Evolutionary conservation across 2,888 invertebrate species (phyloP).

Genomic region (Tinea semifulvella): DNA sequence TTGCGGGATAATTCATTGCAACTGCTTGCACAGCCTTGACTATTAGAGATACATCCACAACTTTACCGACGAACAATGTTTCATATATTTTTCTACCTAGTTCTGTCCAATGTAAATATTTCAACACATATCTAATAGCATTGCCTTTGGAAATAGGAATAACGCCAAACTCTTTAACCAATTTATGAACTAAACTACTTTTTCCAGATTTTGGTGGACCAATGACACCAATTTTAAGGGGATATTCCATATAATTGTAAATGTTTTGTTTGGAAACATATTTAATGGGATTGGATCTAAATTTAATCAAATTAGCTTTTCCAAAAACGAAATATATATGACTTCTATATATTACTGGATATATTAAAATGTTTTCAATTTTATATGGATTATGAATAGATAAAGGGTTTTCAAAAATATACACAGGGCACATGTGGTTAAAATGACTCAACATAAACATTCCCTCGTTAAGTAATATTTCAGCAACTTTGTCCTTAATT

Average conservation of each 20-base stretch:
- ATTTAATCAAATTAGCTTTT: slow-evolving; percentile 49
- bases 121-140: slow-evolving; percentile 56
- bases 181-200: slow-evolving; percentile 61
- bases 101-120: slow-evolving; percentile 58
- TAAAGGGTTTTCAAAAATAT: slow-evolving; percentile 54
- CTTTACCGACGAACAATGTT: slow-evolving; percentile 45
- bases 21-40: slow-evolving; percentile 62
- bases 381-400: slow-evolving; percentile 56
- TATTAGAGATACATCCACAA: slow-evolving; percentile 46
- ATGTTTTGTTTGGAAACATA: slow-evolving; percentile 53
- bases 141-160: slow-evolving; percentile 62
- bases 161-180: slow-evolving; percentile 61
- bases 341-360: slow-evolving; percentile 65
- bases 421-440: slow-evolving; percentile 71
- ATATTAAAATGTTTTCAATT: slow-evolving; percentile 46
- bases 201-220: slow-evolving; percentile 73
- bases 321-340: slow-evolving; percentile 69
- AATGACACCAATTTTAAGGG: slow-evolving; percentile 62
- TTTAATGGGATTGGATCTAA: slow-evolving; percentile 64
- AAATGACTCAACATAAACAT: slow-evolving; percentile 71
- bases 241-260: slow-evolving; percentile 49
- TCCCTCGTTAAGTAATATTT: slow-evolving; percentile 63
- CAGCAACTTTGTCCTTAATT: slow-evolving; percentile 60
- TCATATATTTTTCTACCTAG: slow-evolving; percentile 47
- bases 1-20: slow-evolving; percentile 49